phyloP scores from a whole-genome alignment of 2,113 vertebrate species.

The Nothocercus nigrocapillus region DNA sequence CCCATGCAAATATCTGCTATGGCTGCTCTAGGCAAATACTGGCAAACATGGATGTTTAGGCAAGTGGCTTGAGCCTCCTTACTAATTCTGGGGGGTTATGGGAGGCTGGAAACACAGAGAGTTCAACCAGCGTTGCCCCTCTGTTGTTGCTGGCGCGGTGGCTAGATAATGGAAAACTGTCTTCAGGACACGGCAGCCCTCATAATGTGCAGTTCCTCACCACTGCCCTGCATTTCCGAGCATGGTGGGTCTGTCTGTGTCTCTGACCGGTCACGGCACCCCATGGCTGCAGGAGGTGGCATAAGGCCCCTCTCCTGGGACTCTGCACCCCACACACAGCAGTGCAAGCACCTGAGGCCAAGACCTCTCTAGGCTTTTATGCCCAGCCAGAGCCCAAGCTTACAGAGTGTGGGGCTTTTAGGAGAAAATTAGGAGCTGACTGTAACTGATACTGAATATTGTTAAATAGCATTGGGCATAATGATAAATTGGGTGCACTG shows the following conservation, averaged over 20 bases:
- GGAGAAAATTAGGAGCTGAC: background rate
- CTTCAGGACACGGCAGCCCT: no score
- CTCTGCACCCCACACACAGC: background rate
- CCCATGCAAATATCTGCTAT: background rate
- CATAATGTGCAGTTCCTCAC: background rate
- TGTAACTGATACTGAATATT: background rate
- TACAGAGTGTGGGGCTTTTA: background rate
- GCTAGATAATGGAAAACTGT: background rate
- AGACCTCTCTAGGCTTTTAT: background rate
- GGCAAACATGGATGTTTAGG: background rate
- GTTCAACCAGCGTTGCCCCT: background rate
- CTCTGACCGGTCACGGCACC: background rate
- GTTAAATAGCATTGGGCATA: background rate
- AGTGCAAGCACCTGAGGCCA: background rate
- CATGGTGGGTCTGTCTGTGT: background rate
- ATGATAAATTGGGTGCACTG: background rate
- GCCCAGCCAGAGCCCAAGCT: background rate
- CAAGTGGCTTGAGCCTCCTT: background rate
- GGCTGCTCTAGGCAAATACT: background rate
- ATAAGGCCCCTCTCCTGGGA: rapidly evolving
- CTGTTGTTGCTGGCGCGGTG: background rate
- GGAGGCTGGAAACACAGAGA: background rate
- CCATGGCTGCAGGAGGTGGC: rapidly evolving
- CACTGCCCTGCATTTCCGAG: background rate
- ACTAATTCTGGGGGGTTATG: background rate